Conservation (phyloP, 2,888 invertebrate genomes). For the Cantharis nigra region DNA sequence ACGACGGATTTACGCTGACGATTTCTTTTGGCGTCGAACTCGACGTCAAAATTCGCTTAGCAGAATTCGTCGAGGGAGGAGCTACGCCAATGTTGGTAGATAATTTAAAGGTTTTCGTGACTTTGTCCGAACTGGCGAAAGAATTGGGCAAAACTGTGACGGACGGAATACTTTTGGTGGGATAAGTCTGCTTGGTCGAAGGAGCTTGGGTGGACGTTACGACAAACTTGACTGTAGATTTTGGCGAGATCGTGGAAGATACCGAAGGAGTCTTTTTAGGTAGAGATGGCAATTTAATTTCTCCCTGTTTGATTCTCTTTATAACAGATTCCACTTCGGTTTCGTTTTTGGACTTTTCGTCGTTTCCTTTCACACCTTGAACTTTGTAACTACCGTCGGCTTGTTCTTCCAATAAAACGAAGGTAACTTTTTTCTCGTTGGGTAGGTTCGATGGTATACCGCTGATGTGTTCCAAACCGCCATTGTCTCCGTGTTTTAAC, state of each 20-base stretch:
- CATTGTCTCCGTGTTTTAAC: slow-evolving; percentile 74
- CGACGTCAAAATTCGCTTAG: neutral
- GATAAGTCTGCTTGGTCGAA: slow-evolving; percentile 1
- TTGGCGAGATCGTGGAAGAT: neutral
- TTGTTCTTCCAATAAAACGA: slow-evolving; percentile 85
- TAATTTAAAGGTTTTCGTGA: slow-evolving; percentile 14
- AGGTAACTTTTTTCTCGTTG: slow-evolving; percentile 80
- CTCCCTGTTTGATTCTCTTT: slow-evolving; percentile 79
- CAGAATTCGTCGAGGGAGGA: neutral
- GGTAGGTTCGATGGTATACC: slow-evolving; percentile 65
- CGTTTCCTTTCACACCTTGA: slow-evolving; percentile 80
- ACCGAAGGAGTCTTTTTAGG: slow-evolving; percentile 40
- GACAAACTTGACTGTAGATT: slow-evolving; percentile 30
- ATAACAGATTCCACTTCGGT: slow-evolving; percentile 81
- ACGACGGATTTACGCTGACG: neutral
- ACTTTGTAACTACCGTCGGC: slow-evolving; percentile 84
- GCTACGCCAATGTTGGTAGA: slow-evolving; percentile 22
- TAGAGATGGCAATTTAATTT: slow-evolving; percentile 76
- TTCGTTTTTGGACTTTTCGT: slow-evolving; percentile 71
- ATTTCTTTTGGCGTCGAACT: neutral
- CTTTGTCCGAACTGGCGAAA: slow-evolving; percentile 39
- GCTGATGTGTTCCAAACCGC: slow-evolving; percentile 71
- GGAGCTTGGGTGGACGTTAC: slow-evolving; percentile 36
- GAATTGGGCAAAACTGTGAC: slow-evolving; percentile 50
- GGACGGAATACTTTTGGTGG: slow-evolving; percentile 26